Base-by-base conservation (phyloP, 2,888 invertebrate genomes). In the Drosophila borealis region DNA sequence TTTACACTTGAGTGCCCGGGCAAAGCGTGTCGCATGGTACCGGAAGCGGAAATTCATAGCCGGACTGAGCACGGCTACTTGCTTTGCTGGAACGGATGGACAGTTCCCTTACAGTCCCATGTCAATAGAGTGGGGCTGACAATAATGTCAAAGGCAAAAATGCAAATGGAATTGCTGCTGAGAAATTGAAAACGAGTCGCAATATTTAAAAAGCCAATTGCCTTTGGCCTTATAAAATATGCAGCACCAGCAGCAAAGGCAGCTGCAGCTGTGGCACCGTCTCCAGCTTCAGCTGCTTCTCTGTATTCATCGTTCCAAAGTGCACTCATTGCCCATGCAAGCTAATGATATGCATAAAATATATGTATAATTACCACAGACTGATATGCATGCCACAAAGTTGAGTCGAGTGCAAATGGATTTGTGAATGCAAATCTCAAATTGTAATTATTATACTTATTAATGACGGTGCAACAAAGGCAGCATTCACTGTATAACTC, bases 11-110 rank as follows among this genome's bases (percentile, higher is more conserved):
- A 83, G 81, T 83, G 81, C 81, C 53, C 67, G 66, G 57, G 69
- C 71, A 87, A 81, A 76, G 81, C 74, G 74, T 77, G 74, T 78
- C 67, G 78, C 83, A 71, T 74, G 76, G 74, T 68, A 75, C 78
- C 79, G 88, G 89, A 87, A 89, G 69, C 80, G 85, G 83, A 89
- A 85, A 85, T 85, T 89, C 85, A 85, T 79, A 89, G 87, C 68
- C 77, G 83, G 60, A 65, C 78, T 63, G 69, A 64, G 70, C 61
- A 81, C 70, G 80, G 80, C 79, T 79, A 79, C 82, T 82, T 79
- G 73, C 83, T 60, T 59, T 69, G 65, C 61, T 84, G 59, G 65
- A 79, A 63, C 60, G 53, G 51, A 57, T 74, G 62, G 69, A 68
- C 61, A 66, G 51, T 37, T 56, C 45, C 44, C 50, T 44, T 41